These are phyloP conservation scores for Drosophila trapezifrons DNA, from an alignment of 1,140 invertebrate species.

Conservation along the genomic window DNA sequence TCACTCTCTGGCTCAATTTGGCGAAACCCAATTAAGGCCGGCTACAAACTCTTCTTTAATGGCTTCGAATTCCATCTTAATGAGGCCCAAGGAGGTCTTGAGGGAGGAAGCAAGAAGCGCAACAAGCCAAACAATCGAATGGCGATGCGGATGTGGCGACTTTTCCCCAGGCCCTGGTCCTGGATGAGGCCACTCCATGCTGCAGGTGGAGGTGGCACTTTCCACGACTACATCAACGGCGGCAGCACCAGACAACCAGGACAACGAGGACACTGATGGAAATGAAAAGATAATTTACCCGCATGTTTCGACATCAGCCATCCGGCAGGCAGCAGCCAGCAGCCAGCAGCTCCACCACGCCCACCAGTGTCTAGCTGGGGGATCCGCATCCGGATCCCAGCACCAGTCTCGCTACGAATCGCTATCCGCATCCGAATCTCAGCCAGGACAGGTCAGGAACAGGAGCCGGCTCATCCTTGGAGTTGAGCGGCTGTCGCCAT, in stretches of 20 bases:
- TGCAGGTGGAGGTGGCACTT: slow-evolving; percentile 15
- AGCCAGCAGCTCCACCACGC: slow-evolving; percentile 28
- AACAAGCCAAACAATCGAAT: slow-evolving; percentile 56
- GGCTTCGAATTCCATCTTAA: slow-evolving; percentile 14
- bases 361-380: slow-evolving; percentile 12
- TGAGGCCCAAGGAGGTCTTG: background rate
- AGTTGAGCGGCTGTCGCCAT: slow-evolving; percentile 25
- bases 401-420: slow-evolving; percentile 2
- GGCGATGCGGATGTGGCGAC: background rate
- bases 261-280: slow-evolving; percentile 55
- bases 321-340: background rate
- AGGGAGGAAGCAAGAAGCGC: slow-evolving; percentile 20
- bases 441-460: slow-evolving; percentile 1
- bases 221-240: slow-evolving; percentile 13
- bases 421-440: slow-evolving; percentile 21
- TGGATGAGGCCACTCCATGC: background rate
- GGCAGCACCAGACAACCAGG: slow-evolving; percentile 5
- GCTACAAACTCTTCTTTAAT: background rate
- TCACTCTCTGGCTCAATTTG: background rate
- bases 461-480: slow-evolving; percentile 16
- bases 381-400: slow-evolving; percentile 9
- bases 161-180: background rate
- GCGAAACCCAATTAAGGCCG: background rate
- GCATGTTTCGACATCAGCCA: slow-evolving; percentile 67
- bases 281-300: slow-evolving; percentile 83